Conservation (phyloP, 2,797 vertebrate species). For the Oophaga sylvatica region DNA sequence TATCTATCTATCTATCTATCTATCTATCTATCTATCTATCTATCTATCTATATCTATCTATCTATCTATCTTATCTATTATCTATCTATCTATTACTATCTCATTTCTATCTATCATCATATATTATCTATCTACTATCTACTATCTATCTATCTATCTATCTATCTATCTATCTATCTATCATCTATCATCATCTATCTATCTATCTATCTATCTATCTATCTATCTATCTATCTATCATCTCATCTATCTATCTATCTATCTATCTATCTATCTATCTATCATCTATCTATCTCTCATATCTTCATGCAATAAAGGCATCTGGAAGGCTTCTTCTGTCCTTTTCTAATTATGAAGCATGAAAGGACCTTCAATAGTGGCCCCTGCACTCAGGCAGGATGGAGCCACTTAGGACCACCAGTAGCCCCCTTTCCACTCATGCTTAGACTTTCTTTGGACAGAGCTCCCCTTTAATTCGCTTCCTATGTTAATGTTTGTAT, state of each 20-base stretch:
- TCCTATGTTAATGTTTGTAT: conserved; percentile 5
- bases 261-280: no score
- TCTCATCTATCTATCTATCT: conserved; percentile 1
- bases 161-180: background rate
- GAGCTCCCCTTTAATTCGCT: background rate
- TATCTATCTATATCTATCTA: conserved; percentile 2
- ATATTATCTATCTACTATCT: background rate
- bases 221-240: no score
- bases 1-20: background rate
- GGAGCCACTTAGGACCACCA: background rate
- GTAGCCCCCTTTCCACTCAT: background rate
- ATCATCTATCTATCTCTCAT: no score
- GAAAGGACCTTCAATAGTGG: background rate
- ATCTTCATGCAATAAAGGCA: no score
- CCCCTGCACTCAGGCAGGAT: conserved; percentile 21
- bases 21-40: background rate
- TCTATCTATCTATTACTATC: conserved; percentile 1
- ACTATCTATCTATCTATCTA: background rate
- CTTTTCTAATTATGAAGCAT: no score
- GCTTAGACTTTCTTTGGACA: background rate
- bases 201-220: background rate
- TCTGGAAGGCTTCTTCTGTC: no score
- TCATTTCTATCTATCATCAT: background rate
- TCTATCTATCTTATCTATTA: background rate
- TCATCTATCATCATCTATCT: background rate